Evolutionary conservation across 2,797 vertebrate species (phyloP), one percentile per base, ranked within the genome.

Genomic region (Syngnathus acus): DNA sequence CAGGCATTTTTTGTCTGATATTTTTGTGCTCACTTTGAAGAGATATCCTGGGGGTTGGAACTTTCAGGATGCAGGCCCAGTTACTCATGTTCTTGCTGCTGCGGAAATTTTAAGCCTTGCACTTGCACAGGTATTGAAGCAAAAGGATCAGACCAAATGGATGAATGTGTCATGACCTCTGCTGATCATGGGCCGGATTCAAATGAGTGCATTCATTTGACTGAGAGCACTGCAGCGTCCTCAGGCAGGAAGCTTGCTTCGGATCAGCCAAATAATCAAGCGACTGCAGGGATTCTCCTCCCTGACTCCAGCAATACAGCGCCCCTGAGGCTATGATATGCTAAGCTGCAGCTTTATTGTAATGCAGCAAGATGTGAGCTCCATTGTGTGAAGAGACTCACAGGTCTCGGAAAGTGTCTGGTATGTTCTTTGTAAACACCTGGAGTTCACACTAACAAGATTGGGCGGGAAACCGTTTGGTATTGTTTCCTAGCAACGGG

Each of bases 311-410:
- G 76, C 75, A 78, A 73, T 69, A 69, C 71, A 38, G 50, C 2
- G 53, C 77, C 68, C 43, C 16, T 65, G 71, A 71, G 78, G 82
- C 71, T 66, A 62, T 61, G 74, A 83, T 76, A 71, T 69, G 73
- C 77, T 78, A 68, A 78, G 76, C 75, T 58, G 69, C 48, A 82
- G 78, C 80, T 84, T 84, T 82, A 84, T 83, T 81, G 71, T 83
- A 72, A 80, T 80, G 78, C 79, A 65, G 72, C 37, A 57, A 68
- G 75, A 50, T 50, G 79, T 82, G 82, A 78, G 65, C 69, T 75
- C 65, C 71, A 68, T 78, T 65, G 71, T 60, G 42, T 62, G 68
- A 70, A 69, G 65, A 39, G 8, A 43, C 74, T 71, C 47, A 14
- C 65, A 21, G 64, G 65, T 39, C 45, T 60, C 23, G 47, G 26